A percentile compares a stretch with the other conserved stretches of the same genome.
Evolutionary conservation across 2,797 vertebrate species (phyloP).

Genomic region (Otolemur crassicaudatus): DNA sequence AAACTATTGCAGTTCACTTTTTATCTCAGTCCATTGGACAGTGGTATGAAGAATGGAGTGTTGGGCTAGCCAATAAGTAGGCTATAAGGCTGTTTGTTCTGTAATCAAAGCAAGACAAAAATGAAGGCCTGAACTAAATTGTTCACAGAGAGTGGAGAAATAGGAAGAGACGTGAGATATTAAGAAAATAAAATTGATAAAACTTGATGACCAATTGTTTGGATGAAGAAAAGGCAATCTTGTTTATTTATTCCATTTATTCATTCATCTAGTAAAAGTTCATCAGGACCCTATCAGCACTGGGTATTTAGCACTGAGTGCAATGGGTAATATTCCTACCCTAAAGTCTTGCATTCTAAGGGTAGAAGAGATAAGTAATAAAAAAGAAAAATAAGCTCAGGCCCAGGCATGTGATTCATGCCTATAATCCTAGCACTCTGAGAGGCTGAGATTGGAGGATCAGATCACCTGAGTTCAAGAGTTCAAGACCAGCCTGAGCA

Average conservation of each 20-base stretch:
- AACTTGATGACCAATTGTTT: neutral
- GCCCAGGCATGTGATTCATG: no score
- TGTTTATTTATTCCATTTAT: neutral
- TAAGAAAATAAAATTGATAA: neutral
- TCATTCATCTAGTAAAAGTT: neutral
- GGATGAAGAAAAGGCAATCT: neutral
- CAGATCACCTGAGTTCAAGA: no score
- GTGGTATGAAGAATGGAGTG: neutral
- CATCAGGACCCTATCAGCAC: neutral
- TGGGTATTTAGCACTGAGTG: neutral
- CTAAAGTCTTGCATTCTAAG: neutral
- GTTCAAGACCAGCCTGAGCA: no score
- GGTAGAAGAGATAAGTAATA: neutral
- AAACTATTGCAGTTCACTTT: neutral
- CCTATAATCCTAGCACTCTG: no score
- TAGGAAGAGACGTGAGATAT: neutral
- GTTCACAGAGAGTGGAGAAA: neutral
- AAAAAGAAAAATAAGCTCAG: neutral
- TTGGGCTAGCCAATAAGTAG: neutral
- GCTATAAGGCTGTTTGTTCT: neutral
- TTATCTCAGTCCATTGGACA: neutral
- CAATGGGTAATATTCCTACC: neutral
- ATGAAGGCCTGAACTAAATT: neutral
- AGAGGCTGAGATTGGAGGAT: no score
- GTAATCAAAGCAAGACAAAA: neutral